These are phyloP conservation scores for Scylla paramamosain DNA, from an alignment of 1,140 invertebrate genomes.

Conservation along the genomic window DNA sequence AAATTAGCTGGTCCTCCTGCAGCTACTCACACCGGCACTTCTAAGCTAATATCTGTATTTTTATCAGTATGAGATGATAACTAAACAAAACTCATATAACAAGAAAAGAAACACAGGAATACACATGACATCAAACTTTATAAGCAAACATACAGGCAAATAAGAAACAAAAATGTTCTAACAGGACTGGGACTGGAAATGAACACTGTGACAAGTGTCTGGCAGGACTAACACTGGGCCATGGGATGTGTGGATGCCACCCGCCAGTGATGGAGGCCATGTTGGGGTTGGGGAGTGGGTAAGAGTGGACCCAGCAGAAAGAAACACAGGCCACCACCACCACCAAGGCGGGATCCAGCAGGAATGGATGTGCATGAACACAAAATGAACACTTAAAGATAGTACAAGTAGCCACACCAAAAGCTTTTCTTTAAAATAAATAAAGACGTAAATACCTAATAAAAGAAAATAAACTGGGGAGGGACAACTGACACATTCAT, in stretches of 20 bases:
- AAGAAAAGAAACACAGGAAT: not conserved
- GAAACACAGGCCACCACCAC: conserved; percentile 10
- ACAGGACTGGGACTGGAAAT: not conserved
- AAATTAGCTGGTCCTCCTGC: not conserved
- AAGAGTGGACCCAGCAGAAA: not conserved
- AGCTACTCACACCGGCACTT: not conserved
- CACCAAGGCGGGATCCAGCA: conserved; percentile 1
- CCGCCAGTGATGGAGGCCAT: not conserved
- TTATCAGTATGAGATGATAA: not conserved
- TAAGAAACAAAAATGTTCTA: not conserved
- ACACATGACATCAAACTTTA: not conserved
- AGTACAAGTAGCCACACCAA: conserved; percentile 5
- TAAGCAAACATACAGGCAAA: conserved; percentile 1
- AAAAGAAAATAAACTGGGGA: not conserved
- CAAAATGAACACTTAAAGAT: not conserved
- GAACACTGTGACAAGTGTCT: not conserved
- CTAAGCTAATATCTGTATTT: not conserved
- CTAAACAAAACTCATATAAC: not conserved
- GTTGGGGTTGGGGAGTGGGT: not conserved
- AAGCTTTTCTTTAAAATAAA: not conserved
- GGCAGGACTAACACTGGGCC: not conserved
- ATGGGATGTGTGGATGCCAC: not conserved
- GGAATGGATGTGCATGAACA: not conserved
- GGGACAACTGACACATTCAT: not conserved
- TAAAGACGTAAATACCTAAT: not conserved